Evolutionary conservation across 2,797 vertebrate species (phyloP), one percentile per base, ranked within the genome.

Genomic region (Malurus leucopterus): DNA sequence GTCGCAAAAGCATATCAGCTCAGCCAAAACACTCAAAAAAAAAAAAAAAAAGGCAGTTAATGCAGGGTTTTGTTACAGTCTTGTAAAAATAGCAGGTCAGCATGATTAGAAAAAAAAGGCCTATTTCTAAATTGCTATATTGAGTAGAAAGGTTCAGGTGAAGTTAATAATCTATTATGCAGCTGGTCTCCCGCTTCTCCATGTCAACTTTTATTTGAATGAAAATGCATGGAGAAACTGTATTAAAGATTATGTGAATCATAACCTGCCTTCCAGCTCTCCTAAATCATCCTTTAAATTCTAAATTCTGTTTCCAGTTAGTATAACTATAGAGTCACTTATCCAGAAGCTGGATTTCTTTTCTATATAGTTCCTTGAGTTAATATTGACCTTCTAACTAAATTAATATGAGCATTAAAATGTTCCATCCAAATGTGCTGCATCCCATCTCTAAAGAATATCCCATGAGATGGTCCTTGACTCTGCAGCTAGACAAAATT

Each of bases 361-460:
- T 85, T 17, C 63, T 64, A 30, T 90, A 32, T 73, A 80, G 58
- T 67, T 89, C 47, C 59, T 82, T 91, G 55, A 73, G 54, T 91
- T 88, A 88, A 92, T 85, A 83, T 85, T 93, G 91, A 92, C 88
- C 57, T 88, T 88, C 79, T 63, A 63, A 82, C 41, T 82, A 85
- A 93, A 92, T 89, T 76, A 83, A 68, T 84, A 90, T 57, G 62
- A 84, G 53, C 80, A 92, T 74, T 46, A 86, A 93, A 88, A 75
- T 81, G 34, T 81, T 67, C 69, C 46, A 63, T 36, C 36, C 36
- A 36, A 36, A 36, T 76, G 46, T 77, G 29, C 46, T 79, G 26
- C n/a, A 82, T 84, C 41, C 32, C 29, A 67, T 53, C 88, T 84
- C 47, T 77, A 46, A 92, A 91, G 49, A 53, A 50, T 68, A 89